Evolutionary conservation across 2,888 invertebrate species (phyloP).

Genomic region (Callimorpha dominula): DNA sequence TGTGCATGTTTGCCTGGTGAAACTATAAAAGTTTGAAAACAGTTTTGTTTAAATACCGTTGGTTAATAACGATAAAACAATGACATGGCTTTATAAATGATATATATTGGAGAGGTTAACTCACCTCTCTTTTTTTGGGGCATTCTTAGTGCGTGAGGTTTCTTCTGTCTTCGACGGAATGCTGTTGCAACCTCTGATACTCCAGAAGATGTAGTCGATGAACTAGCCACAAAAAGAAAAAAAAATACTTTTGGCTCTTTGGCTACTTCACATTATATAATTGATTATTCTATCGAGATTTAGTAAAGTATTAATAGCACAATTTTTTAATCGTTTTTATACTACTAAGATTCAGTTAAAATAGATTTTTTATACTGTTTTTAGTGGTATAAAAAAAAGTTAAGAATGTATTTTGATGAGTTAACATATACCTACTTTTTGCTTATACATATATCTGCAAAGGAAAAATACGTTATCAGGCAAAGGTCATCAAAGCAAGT

Average conservation of each 20-base stretch:
- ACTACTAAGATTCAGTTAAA: no score
- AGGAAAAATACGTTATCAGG: no score
- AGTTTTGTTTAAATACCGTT: neutral
- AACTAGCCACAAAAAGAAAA: constrained; percentile 53
- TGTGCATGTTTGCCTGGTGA: neutral
- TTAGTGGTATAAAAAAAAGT: no score
- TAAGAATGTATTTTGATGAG: no score
- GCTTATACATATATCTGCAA: no score
- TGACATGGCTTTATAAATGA: neutral
- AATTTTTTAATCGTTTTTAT: no score
- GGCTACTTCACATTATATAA: neutral
- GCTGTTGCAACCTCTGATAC: constrained; percentile 80
- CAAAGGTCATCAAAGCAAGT: no score
- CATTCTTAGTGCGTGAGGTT: constrained; percentile 78
- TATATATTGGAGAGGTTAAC: neutral
- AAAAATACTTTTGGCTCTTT: no score
- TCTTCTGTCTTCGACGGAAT: constrained; percentile 76
- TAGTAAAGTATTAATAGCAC: no score
- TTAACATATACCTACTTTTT: no score
- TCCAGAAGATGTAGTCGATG: constrained; percentile 79
- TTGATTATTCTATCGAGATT: no score
- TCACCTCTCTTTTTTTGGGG: constrained; percentile 80
- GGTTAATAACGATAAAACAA: neutral
- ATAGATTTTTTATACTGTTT: no score
- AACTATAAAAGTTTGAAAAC: neutral